Percentiles rank a stretch among this genome's conserved stretches.
Evolutionary conservation across 2,797 vertebrate species (phyloP).

Genomic region (Sebastiscus tertius): DNA sequence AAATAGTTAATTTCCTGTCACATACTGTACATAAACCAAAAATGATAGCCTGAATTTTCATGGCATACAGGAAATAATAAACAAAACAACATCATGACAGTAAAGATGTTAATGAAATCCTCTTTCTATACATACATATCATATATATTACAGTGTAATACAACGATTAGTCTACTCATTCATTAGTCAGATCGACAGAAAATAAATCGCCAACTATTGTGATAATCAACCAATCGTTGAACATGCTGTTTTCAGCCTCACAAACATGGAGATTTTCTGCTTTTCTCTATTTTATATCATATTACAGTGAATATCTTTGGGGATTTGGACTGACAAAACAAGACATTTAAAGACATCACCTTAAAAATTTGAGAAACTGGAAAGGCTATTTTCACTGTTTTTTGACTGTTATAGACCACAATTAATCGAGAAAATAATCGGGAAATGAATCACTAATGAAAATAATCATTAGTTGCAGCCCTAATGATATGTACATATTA

Average conservation of each 20-base stretch:
- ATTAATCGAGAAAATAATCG: too few relatives aligned
- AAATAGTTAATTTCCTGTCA: not conserved
- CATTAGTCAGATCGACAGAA: too few relatives aligned
- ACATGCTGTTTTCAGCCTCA: too few relatives aligned
- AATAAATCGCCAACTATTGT: too few relatives aligned
- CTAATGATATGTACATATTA: not conserved
- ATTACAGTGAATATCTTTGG: not conserved
- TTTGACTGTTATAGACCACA: too few relatives aligned
- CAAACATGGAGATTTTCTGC: not conserved
- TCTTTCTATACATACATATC: not conserved
- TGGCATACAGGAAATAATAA: too few relatives aligned
- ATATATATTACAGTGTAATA: not conserved
- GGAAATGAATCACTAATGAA: too few relatives aligned
- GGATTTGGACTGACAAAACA: not conserved
- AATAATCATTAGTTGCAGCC: not conserved
- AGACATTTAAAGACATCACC: not conserved
- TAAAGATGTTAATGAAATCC: not conserved
- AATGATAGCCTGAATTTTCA: not conserved
- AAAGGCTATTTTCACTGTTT: not conserved
- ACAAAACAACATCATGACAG: not conserved
- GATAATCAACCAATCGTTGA: too few relatives aligned
- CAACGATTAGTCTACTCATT: not conserved
- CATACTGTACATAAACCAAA: not conserved
- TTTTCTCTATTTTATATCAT: not conserved
- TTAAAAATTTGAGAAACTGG: not conserved